Evolutionary conservation across 1,140 invertebrate genomes (phyloP).

Genomic region (Akabosia matsudoensis): DNA sequence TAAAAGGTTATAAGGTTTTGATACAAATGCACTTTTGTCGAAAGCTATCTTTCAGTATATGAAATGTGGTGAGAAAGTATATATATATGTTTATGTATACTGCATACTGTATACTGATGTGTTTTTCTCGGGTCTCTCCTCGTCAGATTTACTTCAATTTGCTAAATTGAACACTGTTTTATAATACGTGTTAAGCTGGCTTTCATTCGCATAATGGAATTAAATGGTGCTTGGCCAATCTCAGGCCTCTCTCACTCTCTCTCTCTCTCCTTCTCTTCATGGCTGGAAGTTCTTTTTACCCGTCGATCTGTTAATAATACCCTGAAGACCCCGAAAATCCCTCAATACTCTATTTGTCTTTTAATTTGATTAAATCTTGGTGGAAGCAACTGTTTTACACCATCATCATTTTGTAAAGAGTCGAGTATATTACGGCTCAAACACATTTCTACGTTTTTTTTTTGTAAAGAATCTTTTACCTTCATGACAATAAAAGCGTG

Average conservation of each 20-base stretch:
- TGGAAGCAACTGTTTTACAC: constrained; percentile 12
- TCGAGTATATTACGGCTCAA: background rate
- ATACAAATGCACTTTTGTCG: no score
- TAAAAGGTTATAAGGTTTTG: no score
- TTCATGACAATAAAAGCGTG: no score
- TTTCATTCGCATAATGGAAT: constrained; percentile 48
- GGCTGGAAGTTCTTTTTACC: no score
- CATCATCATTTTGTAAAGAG: background rate
- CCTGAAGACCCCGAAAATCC: constrained; percentile 42
- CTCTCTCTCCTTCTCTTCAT: constrained; percentile 17
- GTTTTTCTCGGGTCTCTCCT: background rate
- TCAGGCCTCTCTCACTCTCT: constrained; percentile 37
- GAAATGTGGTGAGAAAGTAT: no score
- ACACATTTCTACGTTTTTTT: background rate
- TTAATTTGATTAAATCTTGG: constrained; percentile 46
- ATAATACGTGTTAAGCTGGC: constrained; percentile 47
- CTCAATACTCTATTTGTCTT: constrained; percentile 46
- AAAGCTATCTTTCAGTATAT: no score
- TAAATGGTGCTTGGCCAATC: constrained; percentile 48
- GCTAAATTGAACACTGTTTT: constrained; percentile 47
- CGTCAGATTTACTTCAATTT: constrained; percentile 47
- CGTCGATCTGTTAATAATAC: constrained; percentile 45
- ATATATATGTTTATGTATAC: background rate
- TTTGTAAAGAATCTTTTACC: background rate
- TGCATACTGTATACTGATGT: no score